Base-by-base conservation (phyloP, 2,888 invertebrate genomes). In the Crossocerus cetratus region DNA sequence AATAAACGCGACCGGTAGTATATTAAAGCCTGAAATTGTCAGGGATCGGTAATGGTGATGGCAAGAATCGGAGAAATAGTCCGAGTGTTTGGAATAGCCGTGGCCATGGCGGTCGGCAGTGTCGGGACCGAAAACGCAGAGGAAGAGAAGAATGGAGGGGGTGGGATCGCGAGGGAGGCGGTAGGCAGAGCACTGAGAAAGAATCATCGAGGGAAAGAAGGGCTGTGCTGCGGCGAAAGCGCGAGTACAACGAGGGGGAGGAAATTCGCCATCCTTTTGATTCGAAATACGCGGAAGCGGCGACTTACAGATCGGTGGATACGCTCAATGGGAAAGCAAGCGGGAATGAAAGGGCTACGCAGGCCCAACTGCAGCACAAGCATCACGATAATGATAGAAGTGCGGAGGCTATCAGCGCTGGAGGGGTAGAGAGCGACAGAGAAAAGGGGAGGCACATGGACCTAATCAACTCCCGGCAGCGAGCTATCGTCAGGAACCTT, bases 251-350 rank as follows among this genome's bases (percentile, higher is more conserved):
- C 65, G 44, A 68, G n/a, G 61, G 74, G 68, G 61, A 70, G 54
- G 72, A 64, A 54, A 56, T 70, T 71, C 72, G 72, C 72, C 56
- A 73, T 54, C 62, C 72, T 8, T 55, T 69, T 58, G 65, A 81
- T 42, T 78, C 74, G 42, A 82, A 74, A 18, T 86, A 83, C 70
- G 84, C 84, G 55, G 69, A 74, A 21, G 83, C 85, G 4, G 58
- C 62, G 23, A 86, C 83, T 62, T 83, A 79, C 57, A 71, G 60
- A n/a, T 75, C 77, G 13, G 49, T 74, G 16, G 80, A 78, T 11
- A 21, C 59, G 11, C 21, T 42, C 8, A 58, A 69, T 49, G 56
- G 42, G 14, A 32, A 42, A 13, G 14, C 67, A 53, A 69, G 16
- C 0, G 53, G 3, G 0, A 22, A 53, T 11, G 32, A n/a, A 4